Percentiles rank a stretch among this genome's conserved stretches.
Conservation (phyloP, 1,140 invertebrate species). For the Drosophila cardini region DNA sequence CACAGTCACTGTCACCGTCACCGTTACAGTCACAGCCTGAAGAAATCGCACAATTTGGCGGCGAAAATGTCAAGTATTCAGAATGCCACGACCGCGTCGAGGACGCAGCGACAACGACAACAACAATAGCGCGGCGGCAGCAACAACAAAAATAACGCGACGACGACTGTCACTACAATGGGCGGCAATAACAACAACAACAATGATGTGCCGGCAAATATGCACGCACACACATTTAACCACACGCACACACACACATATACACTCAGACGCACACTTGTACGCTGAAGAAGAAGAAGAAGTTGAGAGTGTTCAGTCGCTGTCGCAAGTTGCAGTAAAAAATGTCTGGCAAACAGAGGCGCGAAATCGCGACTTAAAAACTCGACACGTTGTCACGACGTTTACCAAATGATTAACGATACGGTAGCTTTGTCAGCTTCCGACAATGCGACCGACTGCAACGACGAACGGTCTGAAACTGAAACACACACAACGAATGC, state of each 20-base stretch:
- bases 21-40: constrained; percentile 20
- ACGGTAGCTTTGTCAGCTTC: constrained; percentile 8
- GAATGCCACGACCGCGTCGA: constrained; percentile 43
- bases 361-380: constrained; percentile 57
- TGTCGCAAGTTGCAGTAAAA: constrained; percentile 47
- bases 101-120: constrained; percentile 1
- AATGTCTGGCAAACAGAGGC: constrained; percentile 45
- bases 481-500: constrained; percentile 50
- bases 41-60: constrained; percentile 80
- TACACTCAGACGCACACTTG: constrained; percentile 15
- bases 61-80: constrained; percentile 79
- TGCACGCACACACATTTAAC: constrained; percentile 15
- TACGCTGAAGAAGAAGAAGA: constrained; percentile 21
- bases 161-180: constrained; percentile 71
- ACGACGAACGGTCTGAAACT: constrained; percentile 71
- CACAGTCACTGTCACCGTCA: constrained; percentile 3
- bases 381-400: constrained; percentile 37
- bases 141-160: constrained; percentile 10
- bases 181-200: constrained; percentile 51
- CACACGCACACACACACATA: constrained; percentile 22
- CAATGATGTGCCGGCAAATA: constrained; percentile 58
- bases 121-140: constrained; percentile 1
- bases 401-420: constrained; percentile 22
- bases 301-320: constrained; percentile 30
- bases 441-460: constrained; percentile 59